phyloP scores from a whole-genome alignment of 2,113 vertebrate genomes.

The Microtus ochrogaster region DNA sequence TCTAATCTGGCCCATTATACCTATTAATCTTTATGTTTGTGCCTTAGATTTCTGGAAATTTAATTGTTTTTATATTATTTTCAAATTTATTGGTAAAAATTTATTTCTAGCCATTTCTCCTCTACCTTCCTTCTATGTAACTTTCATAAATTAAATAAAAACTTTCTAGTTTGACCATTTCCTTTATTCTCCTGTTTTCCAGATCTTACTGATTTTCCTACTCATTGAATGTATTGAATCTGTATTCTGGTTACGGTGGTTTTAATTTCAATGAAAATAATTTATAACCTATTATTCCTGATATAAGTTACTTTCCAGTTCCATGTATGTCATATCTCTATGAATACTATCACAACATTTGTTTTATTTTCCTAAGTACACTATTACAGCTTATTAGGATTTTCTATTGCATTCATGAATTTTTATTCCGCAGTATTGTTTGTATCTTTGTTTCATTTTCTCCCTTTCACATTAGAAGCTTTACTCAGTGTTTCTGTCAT shows the following conservation, averaged over 20 bases:
- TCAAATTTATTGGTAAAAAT: neutral
- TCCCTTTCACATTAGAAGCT: constrained; percentile 5
- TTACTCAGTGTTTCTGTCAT: neutral
- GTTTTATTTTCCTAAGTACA: constrained; percentile 10
- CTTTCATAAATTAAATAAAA: neutral
- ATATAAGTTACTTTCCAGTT: constrained; percentile 8
- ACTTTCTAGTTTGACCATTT: neutral
- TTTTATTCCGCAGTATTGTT: neutral
- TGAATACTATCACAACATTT: neutral
- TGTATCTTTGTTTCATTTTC: neutral
- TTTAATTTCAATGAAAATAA: neutral
- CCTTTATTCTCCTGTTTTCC: neutral
- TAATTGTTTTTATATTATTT: neutral
- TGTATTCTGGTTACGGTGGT: neutral
- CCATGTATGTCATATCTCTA: neutral
- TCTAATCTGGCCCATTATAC: neutral
- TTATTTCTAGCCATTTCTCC: neutral
- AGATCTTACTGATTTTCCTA: neutral
- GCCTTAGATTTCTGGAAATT: neutral
- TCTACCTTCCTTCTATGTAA: neutral
- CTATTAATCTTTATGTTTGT: neutral
- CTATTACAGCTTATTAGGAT: constrained; percentile 25
- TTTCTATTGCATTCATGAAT: neutral
- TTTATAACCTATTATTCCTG: constrained; percentile 8
- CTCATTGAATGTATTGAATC: constrained; percentile 30